Base-by-base conservation (phyloP, 2,888 invertebrate genomes). In the Acrocyrtus sp. region DNA sequence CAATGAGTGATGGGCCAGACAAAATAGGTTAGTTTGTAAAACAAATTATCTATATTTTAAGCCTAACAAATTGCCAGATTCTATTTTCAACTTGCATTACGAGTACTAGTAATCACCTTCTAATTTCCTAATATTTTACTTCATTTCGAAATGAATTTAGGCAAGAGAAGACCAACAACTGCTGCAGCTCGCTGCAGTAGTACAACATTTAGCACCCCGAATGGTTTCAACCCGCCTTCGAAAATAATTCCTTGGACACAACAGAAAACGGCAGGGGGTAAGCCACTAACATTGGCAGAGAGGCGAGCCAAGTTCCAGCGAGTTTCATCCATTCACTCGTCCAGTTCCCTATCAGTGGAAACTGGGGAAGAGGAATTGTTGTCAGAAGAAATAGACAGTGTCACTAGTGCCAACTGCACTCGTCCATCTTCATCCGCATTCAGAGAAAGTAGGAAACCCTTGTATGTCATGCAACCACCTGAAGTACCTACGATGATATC, bases 401-500 rank as follows among this genome's bases (percentile, higher is more conserved):
- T 65, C 2, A 58, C 63, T 21, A 45, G n/a, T 43, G 53, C 8
- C 17, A 47, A 17, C 24, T 3, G 6, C 19, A 27, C 41, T 29
- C 41, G 19, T 51, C 39, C 43, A 2, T 24, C 53, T 17, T 45
- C 56, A 19, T 53, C 62, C 21, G 58, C 43, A 3, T 66, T 43
- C 22, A 21, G 45, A 26, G 65, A 72, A 43, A 66, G 58, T 3
- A 43, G 74, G 21, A 77, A 75, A 21, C 66, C 75, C 3, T 53
- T 79, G 15, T 69, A 77, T 51, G 78, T 79, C 12, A 78, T 76
- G 61, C 75, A 74, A 27, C 68, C 76, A 12, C 76, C 78, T 3
- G 80, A 80, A 63, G 66, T 80, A n/a, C 70, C 73, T 2, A 80
- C 80, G 1, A 75, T 80, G 76, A 69, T 80, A 10, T 75, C 78